Base-by-base conservation (phyloP, 2,113 vertebrate species). In the Hyla sarda region DNA sequence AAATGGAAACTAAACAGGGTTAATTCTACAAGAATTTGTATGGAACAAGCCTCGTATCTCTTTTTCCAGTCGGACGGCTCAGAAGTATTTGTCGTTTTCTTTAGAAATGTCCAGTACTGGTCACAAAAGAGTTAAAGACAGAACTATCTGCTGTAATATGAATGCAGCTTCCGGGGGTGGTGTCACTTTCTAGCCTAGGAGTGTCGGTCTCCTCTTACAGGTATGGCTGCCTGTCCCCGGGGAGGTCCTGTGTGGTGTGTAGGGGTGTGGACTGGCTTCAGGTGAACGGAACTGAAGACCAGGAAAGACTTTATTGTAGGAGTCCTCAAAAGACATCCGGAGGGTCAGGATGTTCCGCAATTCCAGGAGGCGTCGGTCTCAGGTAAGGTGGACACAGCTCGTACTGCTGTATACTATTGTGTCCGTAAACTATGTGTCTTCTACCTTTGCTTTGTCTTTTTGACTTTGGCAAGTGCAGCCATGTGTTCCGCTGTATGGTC, bases 251-350 rank as follows among this genome's bases (percentile, higher is more conserved):
- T 25, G 8, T 54, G 41, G 28, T 80, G 65, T 32, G 76, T 54
- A 34, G 65, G 65, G 84, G 84, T 50, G 84, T 48, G 65, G 75
- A 56, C 65, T 86, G 84, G 65, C 56, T 86, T 60, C 84, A 86
- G 84, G 84, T 80, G 84, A 86, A 86, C 76, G 76, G 76, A 81
- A 86, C 76, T 72, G 32, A 56, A 54, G 58, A 78, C 60, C 30
- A 78, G 74, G 60, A 78, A 76, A 45, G 76, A 79, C 32, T n/a
- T 79, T 79, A 34, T 50, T 37, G 50, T 5, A n/a, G n/a, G 28
- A 83, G 82, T 73, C 65, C 50, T 21, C 60, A 34, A 34, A 12
- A 28, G 34, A 23, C 65, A n/a, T 58, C 76, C 65, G 23, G 1
- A n/a, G 48, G 48, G 60, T 80, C 32, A 62, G 69, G 85, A 82